Conservation (phyloP, 1,140 invertebrate species). For the Diprion similis region DNA sequence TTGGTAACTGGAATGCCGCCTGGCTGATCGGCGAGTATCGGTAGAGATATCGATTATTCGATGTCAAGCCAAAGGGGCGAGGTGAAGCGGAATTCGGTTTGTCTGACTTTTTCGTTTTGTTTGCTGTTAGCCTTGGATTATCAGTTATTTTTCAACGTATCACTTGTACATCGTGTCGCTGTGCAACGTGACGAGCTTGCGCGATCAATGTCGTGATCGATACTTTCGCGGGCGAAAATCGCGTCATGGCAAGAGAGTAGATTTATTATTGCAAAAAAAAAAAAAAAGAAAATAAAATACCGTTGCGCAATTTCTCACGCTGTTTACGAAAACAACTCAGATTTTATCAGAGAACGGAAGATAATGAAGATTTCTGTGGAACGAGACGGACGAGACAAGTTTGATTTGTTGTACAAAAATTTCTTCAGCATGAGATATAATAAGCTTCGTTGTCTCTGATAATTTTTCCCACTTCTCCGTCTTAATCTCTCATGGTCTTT, state of each 20-base stretch:
- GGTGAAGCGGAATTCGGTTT: constrained; percentile 1
- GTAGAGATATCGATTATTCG: constrained; percentile 1
- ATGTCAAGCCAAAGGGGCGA: not conserved
- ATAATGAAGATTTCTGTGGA: no score
- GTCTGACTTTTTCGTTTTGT: not conserved
- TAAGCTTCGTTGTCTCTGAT: no score
- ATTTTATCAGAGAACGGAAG: no score
- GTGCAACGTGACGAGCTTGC: constrained; percentile 37
- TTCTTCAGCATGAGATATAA: no score
- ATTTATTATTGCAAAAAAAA: not conserved
- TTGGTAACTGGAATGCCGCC: constrained; percentile 12
- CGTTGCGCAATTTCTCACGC: not conserved
- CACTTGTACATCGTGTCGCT: not conserved
- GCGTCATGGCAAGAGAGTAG: not conserved
- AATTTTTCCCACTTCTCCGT: no score
- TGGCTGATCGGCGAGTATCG: not conserved
- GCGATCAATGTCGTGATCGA: constrained; percentile 29
- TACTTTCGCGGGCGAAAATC: constrained; percentile 29
- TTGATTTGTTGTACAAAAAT: no score
- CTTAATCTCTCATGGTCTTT: no score
- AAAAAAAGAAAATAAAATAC: not conserved
- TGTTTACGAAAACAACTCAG: not conserved
- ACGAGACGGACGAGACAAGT: no score
- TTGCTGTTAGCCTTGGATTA: not conserved
- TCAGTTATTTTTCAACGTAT: not conserved